These are phyloP conservation scores for Eleginops maclovinus DNA, from an alignment of 2,113 vertebrate genomes.

Conservation along the genomic window DNA sequence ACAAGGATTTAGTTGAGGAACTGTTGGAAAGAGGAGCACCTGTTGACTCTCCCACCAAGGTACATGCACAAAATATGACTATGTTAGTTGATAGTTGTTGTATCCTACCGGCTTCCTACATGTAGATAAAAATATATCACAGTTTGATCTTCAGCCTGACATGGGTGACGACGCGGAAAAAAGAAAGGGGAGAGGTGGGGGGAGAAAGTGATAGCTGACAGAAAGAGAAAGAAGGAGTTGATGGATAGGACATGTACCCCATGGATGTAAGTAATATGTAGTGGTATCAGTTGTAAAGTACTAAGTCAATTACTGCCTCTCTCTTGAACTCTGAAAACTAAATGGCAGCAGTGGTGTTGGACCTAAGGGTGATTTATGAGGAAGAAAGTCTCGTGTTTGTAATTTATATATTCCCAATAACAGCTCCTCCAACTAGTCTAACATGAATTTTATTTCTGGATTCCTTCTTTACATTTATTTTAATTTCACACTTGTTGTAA, in stretches of 20 bases:
- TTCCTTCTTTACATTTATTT: background rate
- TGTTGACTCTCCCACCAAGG: constrained; percentile 97
- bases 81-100: too few relatives aligned
- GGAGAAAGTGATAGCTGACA: background rate
- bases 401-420: background rate
- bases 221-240: background rate
- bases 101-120: background rate
- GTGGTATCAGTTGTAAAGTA: constrained; percentile 4
- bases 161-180: background rate
- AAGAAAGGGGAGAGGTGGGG: background rate
- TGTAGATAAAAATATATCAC: background rate
- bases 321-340: constrained; percentile 36
- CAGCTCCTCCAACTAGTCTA: too few relatives aligned
- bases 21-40: constrained; percentile 92
- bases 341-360: background rate
- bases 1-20: constrained; percentile 94
- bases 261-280: constrained; percentile 10
- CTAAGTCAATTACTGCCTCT: constrained; percentile 20
- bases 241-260: background rate
- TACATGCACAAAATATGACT: constrained; percentile 53
- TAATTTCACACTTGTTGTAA: too few relatives aligned
- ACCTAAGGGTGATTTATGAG: constrained; percentile 1
- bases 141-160: background rate
- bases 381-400: background rate
- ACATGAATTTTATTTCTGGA: background rate